A percentile compares a stretch with the other conserved stretches of the same genome.
Conservation (phyloP, 1,140 invertebrate genomes). For the Eriosoma lanigerum region DNA sequence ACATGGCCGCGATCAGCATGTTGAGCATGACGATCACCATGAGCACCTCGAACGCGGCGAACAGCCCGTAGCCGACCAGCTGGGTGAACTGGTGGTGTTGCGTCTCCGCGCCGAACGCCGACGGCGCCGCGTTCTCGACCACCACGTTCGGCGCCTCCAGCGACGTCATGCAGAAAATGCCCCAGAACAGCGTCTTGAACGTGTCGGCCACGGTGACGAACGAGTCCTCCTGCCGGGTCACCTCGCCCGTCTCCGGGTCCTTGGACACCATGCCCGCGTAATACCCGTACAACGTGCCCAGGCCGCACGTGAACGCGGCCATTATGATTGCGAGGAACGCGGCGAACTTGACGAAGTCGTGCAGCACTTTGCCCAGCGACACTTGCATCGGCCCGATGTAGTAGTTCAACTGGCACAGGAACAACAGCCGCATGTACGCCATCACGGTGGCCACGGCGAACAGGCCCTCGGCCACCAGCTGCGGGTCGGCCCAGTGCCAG, state of each 20-base stretch:
- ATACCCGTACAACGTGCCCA: conserved; percentile 62
- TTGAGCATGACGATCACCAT: conserved; percentile 75
- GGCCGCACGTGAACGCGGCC: conserved; percentile 61
- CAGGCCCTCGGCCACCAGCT: conserved; percentile 71
- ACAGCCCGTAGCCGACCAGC: conserved; percentile 66
- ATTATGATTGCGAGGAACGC: conserved; percentile 63
- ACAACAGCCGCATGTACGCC: conserved; percentile 65
- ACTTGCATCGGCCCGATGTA: conserved; percentile 66
- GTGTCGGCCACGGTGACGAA: conserved; percentile 64
- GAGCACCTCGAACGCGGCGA: conserved; percentile 68
- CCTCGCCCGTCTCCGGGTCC: conserved; percentile 60
- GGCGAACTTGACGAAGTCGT: conserved; percentile 63
- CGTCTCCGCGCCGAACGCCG: conserved; percentile 65
- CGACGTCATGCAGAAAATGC: conserved; percentile 71
- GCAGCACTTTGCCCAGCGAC: conserved; percentile 65
- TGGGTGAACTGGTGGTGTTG: conserved; percentile 65
- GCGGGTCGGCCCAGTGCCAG: conserved; percentile 72
- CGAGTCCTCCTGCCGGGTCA: conserved; percentile 59
- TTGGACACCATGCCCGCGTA: conserved; percentile 66
- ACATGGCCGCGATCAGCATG: conserved; percentile 78
- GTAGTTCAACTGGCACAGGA: conserved; percentile 64
- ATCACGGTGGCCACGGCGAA: conserved; percentile 74
- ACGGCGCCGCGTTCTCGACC: conserved; percentile 67
- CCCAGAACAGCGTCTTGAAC: conserved; percentile 73
- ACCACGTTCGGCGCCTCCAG: conserved; percentile 67